Conservation (phyloP, 1,140 invertebrate species). For the Manduca sexta region DNA sequence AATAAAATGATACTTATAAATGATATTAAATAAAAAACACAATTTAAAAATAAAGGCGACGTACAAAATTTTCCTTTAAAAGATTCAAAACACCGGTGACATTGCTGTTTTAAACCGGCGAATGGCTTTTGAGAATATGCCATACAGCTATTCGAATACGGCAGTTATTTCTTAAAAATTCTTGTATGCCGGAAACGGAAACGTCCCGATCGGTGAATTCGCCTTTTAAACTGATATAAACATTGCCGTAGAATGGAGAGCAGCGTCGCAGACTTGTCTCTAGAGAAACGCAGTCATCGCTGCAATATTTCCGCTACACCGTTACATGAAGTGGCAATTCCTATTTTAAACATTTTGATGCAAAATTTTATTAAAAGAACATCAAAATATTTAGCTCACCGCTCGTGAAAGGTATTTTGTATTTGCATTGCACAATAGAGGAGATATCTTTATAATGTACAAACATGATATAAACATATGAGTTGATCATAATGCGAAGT, state of each 20-base stretch:
- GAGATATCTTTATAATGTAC: not conserved
- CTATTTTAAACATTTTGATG: too few species aligned
- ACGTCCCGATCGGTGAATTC: constrained; percentile 50
- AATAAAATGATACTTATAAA: too few species aligned
- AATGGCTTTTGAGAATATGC: constrained; percentile 16
- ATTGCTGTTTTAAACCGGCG: not conserved
- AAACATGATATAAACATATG: not conserved
- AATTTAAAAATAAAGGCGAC: too few species aligned
- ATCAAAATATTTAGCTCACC: too few species aligned
- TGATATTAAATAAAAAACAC: too few species aligned
- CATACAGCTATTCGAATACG: constrained; percentile 36
- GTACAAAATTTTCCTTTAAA: too few species aligned
- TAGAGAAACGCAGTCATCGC: constrained; percentile 30
- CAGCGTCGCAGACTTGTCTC: constrained; percentile 19
- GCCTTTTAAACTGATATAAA: constrained; percentile 60
- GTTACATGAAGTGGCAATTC: too few species aligned
- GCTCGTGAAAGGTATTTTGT: too few species aligned
- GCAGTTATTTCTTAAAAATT: constrained; percentile 40
- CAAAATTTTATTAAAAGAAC: too few species aligned
- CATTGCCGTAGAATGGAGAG: constrained; percentile 21
- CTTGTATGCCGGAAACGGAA: constrained; percentile 46
- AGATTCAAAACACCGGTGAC: too few species aligned
- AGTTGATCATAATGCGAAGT: not conserved
- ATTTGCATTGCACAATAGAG: too few species aligned
- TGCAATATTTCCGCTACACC: constrained; percentile 41